A percentile compares a stretch with the other conserved stretches of the same genome.
These are phyloP conservation scores for Pocillopora verrucosa DNA, from an alignment of 64 coral and sea anemone species.

Conservation along the genomic window DNA sequence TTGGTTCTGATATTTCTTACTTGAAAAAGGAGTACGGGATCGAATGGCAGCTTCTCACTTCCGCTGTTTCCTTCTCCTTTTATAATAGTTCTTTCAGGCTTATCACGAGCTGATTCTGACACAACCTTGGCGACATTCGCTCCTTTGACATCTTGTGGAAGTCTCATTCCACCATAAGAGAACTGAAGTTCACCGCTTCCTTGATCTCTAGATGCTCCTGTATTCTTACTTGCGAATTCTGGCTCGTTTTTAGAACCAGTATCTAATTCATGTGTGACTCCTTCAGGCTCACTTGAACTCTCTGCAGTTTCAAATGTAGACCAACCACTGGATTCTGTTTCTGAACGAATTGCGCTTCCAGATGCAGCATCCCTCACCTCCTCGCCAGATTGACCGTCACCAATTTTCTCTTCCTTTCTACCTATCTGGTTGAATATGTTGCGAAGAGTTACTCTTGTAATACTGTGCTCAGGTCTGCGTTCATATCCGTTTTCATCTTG, in stretches of 20 bases:
- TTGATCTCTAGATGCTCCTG: background rate
- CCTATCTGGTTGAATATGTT: constrained; percentile 14
- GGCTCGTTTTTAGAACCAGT: background rate
- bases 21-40: constrained; percentile 11
- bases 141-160: background rate
- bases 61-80: background rate
- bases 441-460: constrained; percentile 23
- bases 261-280: background rate
- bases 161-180: background rate
- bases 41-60: background rate
- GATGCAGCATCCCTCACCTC: background rate
- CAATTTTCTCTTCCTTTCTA: background rate
- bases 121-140: background rate
- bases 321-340: background rate
- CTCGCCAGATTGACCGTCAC: background rate
- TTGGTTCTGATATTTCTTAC: constrained; percentile 38
- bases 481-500: background rate
- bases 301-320: background rate
- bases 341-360: background rate
- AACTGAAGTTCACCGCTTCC: background rate
- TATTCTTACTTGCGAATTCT: constrained; percentile 4
- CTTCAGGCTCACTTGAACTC: background rate
- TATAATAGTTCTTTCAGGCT: background rate
- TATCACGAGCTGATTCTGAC: background rate
- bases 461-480: background rate